Base-by-base conservation (phyloP, 2,888 invertebrate species). In the Chrysolina haemoptera region DNA sequence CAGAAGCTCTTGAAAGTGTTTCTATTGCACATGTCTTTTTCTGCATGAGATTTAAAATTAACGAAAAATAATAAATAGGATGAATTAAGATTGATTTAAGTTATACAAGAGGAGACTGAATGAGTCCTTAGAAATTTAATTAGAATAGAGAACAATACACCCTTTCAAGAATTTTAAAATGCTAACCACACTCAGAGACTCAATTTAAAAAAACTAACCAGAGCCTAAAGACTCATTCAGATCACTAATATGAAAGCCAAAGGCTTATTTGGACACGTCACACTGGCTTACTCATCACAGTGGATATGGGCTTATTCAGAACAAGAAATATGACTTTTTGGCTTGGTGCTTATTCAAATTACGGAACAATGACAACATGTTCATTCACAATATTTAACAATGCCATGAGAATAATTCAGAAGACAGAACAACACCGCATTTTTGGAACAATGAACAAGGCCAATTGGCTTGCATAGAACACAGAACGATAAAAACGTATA, bases 11-110 rank as follows among this genome's bases (percentile, higher is more conserved):
- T 18, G 11, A 43, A 40, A 66, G 35, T 64, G 50, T 74, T 27
- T 43, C 53, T 77, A 79, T 77, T 76, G 77, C 77, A 76, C 77
- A 69, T 70, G 67, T 73, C 70, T 65, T 74, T 70, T 68, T 67
- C 62, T 70, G 67, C 62, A 70, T 46, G 48, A 53, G 40, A 66
- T 40, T 59, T 16, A 67, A 62, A 70, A 66, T 20, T 22, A 74
- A 74, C 67, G 50, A 66, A 43, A 55, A 62, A 53, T 18, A 62
- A 69, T n/a, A 71, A 64, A 74, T 67, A 62, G 43, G 41, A 68
- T 63, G 65, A 68, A 18, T 62, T 62, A 67, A 18, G 11, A 41
- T 27, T 59, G 63, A 68, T 55, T 16, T 55, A 70, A 53, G 35
- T 64, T 55, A 73, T 22, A 14, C 41, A 22, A 6, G 22, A 20